A percentile compares a stretch with the other conserved stretches of the same genome.
Conservation (phyloP, 2,797 vertebrate genomes). For the Melanotaenia pygmaea region DNA sequence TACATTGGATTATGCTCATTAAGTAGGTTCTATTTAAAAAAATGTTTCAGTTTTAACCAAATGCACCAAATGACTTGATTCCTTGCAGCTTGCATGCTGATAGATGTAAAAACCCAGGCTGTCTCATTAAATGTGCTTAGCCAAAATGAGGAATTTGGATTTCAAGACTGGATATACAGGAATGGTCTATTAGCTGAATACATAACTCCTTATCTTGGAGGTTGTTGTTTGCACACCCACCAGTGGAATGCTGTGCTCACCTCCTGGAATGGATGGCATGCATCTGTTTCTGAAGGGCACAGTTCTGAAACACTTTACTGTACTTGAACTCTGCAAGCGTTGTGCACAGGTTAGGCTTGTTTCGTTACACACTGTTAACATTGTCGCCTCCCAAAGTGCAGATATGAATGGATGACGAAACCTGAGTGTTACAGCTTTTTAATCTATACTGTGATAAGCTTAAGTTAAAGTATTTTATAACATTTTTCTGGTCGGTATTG, state of each 20-base stretch:
- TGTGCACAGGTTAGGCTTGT: not conserved
- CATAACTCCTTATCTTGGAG: conserved; percentile 8
- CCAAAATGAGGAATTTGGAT: not conserved
- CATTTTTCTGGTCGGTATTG: not conserved
- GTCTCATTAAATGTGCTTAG: not conserved
- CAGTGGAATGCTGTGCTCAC: conserved; percentile 45
- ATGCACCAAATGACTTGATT: not conserved
- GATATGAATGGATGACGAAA: conserved; percentile 13
- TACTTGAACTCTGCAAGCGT: not conserved
- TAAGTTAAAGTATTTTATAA: not conserved
- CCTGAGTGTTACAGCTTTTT: conserved; percentile 4
- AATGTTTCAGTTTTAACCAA: not conserved
- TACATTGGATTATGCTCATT: not conserved
- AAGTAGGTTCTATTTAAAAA: not conserved
- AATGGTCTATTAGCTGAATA: conserved; percentile 3
- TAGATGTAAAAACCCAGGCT: too few species aligned
- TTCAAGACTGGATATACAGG: not conserved
- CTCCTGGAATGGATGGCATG: conserved; percentile 72
- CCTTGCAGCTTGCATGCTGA: not conserved
- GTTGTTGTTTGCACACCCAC: conserved; percentile 39
- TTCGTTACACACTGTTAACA: conserved; percentile 3
- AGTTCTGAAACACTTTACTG: conserved; percentile 53
- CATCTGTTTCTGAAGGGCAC: conserved; percentile 70
- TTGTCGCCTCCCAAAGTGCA: not conserved
- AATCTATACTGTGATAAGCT: not conserved